These are phyloP conservation scores for Lepetodrilus schrolli DNA, from an alignment of 2,888 invertebrate genomes.

Conservation along the genomic window DNA sequence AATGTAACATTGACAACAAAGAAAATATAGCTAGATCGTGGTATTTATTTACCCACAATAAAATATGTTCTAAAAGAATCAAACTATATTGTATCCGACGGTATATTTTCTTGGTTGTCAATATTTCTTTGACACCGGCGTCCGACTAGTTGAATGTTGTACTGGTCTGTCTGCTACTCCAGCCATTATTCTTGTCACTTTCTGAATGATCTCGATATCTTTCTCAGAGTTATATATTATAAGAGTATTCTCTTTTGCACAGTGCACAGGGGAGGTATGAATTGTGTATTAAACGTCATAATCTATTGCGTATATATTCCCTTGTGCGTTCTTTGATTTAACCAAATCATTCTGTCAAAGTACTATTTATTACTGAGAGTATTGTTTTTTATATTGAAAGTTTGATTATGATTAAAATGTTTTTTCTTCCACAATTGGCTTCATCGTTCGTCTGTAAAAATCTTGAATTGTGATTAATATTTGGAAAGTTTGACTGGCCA, in stretches of 20 bases:
- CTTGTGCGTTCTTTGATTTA: constrained; percentile 13
- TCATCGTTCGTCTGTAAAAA: no score
- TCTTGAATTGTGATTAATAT: no score
- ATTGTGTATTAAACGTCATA: not conserved
- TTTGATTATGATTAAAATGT: constrained; percentile 30
- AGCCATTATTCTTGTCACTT: constrained; percentile 1
- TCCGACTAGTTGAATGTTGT: not conserved
- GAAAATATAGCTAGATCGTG: no score
- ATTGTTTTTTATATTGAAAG: constrained; percentile 32
- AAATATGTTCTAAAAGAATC: no score
- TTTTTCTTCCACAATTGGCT: not conserved
- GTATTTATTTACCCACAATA: no score
- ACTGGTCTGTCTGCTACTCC: not conserved
- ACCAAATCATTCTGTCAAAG: constrained; percentile 18
- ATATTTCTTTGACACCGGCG: constrained; percentile 17
- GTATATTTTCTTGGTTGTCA: not conserved
- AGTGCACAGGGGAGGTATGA: not conserved
- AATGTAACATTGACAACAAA: no score
- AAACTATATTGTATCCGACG: no score
- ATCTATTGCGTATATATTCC: not conserved
- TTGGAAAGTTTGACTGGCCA: not conserved
- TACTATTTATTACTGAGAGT: constrained; percentile 30
- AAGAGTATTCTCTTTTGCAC: not conserved
- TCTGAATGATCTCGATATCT: not conserved
- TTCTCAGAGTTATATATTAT: not conserved